Evolutionary conservation across 1,140 invertebrate species (phyloP).

Genomic region (Euglossa dilemma): DNA sequence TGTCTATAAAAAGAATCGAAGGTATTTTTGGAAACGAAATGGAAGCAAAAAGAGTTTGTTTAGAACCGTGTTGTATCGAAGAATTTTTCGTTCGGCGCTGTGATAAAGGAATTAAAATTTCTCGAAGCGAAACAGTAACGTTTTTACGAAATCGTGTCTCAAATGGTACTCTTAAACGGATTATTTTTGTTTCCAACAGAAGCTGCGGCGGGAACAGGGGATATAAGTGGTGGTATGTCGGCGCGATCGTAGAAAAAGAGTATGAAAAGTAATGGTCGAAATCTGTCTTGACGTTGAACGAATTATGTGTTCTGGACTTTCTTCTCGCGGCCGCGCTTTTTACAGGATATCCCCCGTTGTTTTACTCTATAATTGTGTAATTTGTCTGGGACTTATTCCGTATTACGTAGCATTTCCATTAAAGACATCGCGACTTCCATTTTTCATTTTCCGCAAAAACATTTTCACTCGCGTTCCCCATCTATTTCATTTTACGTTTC

Average conservation of each 20-base stretch:
- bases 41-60: no score
- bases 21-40: no score
- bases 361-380: constrained; percentile 11
- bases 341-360: neutral
- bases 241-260: neutral
- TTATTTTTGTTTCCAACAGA: neutral
- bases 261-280: neutral
- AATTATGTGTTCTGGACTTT: neutral
- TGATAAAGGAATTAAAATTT: no score
- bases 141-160: neutral
- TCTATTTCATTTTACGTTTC: neutral
- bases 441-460: neutral
- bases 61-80: no score
- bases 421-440: neutral
- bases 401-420: neutral
- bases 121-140: no score
- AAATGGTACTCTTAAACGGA: neutral
- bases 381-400: neutral
- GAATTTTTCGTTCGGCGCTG: no score
- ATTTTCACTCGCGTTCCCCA: neutral
- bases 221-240: neutral
- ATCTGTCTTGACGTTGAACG: neutral
- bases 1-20: no score
- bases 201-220: neutral
- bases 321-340: neutral